Base-by-base conservation (phyloP, 2,888 invertebrate species). In the Caenorhabditis zanzibari region DNA sequence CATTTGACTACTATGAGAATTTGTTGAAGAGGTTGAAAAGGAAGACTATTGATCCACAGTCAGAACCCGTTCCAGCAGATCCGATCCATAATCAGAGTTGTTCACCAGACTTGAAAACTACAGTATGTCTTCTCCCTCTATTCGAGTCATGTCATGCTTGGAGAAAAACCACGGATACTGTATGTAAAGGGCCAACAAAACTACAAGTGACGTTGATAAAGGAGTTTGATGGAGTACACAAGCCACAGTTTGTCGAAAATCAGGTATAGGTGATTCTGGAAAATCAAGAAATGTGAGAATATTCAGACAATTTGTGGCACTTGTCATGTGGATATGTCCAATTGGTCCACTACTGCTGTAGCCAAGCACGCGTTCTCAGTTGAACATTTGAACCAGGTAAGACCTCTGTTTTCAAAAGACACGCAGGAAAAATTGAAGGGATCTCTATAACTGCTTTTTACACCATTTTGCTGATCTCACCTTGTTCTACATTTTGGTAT, bases 101-200 rank as follows among this genome's bases (percentile, higher is more conserved):
- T n/a, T 38, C 38, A 38, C 2, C 38, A 38, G 12, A 38, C 38
- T 12, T 38, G 10, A 2, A 38, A 12, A 12, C 12, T 38, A 6
- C 12, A 38, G 32, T 19, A 19, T 49, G 49, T 49, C 49, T 49
- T 49, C 49, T 49, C 19, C 49, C 49, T 19, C 22, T 49, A 22
- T 49, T 19, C 19, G 49, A 19, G 19, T 49, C 49, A 1, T 9
- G 10, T 10, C 49, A 49, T 22, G n/a, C 49, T 7, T 19, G 22
- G 19, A n/a, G 49, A 49, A 49, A 49, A 19, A n/a, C 49, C 6
- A 49, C 49, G 19, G 49, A 49, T 49, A 49, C 49, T n/a, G n/a
- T 49, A 22, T 49, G 49, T 19, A 49, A 19, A 19, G 49, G 49
- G 10, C 49, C 49, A 19, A 49, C 49, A n/a, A 49, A 5, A 19